These are phyloP conservation scores for Acanthopagrus latus DNA, from an alignment of 2,797 vertebrate species.

Conservation along the genomic window DNA sequence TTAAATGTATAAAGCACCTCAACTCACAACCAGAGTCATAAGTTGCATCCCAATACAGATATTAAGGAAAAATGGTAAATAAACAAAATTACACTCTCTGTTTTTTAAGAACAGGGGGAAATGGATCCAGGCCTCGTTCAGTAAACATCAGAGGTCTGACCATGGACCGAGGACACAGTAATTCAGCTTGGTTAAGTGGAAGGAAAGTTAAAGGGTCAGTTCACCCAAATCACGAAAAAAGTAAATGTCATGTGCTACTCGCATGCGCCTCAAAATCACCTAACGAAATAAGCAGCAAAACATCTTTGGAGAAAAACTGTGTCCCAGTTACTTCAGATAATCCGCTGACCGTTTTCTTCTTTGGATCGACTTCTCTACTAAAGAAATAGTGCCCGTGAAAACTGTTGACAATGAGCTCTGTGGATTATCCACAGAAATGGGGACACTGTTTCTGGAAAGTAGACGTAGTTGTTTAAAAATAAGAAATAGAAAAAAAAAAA, in stretches of 20 bases:
- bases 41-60: too few relatives aligned
- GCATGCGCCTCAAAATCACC: neutral
- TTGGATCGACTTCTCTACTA: slow-evolving; percentile 10
- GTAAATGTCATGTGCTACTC: neutral
- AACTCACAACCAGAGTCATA: too few relatives aligned
- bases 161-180: neutral
- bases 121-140: too few relatives aligned
- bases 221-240: neutral
- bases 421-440: slow-evolving; percentile 23
- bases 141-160: too few relatives aligned
- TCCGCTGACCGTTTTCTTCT: neutral
- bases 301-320: neutral
- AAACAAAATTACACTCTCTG: too few relatives aligned
- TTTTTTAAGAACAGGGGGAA: too few relatives aligned
- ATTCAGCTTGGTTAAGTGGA: too few relatives aligned
- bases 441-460: slow-evolving; percentile 9
- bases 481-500: too few relatives aligned
- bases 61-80: too few relatives aligned
- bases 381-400: slow-evolving; percentile 10
- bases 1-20: too few relatives aligned
- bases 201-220: neutral
- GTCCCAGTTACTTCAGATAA: slow-evolving; percentile 15
- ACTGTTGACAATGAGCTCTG: slow-evolving; percentile 6
- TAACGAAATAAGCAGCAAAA: neutral
- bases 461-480: neutral